Conservation (phyloP, 2,888 invertebrate species). For the Drosophila recens region DNA sequence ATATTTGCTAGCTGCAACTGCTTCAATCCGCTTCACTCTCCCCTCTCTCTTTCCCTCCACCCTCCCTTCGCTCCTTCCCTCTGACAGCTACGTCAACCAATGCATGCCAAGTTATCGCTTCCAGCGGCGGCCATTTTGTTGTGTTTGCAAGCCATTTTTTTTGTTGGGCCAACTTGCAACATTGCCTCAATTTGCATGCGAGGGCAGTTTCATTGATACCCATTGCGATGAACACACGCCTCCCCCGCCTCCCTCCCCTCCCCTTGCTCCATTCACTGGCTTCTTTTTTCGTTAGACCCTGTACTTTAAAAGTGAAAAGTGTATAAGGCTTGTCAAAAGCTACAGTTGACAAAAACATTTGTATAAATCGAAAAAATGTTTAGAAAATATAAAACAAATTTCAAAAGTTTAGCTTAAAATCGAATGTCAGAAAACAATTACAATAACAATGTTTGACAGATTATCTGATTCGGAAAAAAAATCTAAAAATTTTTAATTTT, state of each 20-base stretch:
- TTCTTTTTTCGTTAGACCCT: not conserved
- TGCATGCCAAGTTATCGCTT: constrained; percentile 71
- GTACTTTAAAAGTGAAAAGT: not conserved
- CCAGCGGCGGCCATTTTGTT: constrained; percentile 69
- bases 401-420: too few relatives aligned
- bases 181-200: constrained; percentile 47
- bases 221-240: constrained; percentile 16
- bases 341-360: not conserved
- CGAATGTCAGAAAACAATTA: too few relatives aligned
- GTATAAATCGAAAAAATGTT: not conserved
- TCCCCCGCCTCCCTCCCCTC: not conserved
- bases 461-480: too few relatives aligned
- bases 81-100: constrained; percentile 31
- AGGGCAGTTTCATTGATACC: constrained; percentile 61
- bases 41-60: not conserved
- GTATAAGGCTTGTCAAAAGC: not conserved
- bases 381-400: too few relatives aligned
- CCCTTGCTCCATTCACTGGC: not conserved
- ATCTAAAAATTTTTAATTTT: too few relatives aligned
- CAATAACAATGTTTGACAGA: too few relatives aligned
- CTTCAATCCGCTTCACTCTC: constrained; percentile 4
- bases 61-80: not conserved
- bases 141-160: constrained; percentile 60
- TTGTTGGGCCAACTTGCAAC: constrained; percentile 9
- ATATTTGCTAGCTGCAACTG: constrained; percentile 66